Percentiles rank a stretch among this genome's conserved stretches.
Evolutionary conservation across 2,888 invertebrate genomes (phyloP).

Genomic region (Polydrusus pterygomalis): DNA sequence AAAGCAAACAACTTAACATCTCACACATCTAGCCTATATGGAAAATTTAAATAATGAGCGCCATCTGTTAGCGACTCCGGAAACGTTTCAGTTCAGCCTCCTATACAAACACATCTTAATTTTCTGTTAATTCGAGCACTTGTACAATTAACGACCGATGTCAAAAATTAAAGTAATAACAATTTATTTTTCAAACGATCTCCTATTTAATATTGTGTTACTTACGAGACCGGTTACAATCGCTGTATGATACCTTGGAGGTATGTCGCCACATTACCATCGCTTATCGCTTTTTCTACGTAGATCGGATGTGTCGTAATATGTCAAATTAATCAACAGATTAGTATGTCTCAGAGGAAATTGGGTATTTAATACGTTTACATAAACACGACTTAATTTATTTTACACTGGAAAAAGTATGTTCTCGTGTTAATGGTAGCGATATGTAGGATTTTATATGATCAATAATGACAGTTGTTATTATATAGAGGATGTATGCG

Average conservation of each 20-base stretch:
- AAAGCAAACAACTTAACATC: too few species aligned
- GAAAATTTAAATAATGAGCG: too few species aligned
- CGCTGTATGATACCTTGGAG: slow-evolving; percentile 44
- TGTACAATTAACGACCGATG: slow-evolving; percentile 26
- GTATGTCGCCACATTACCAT: slow-evolving; percentile 37
- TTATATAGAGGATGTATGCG: too few species aligned
- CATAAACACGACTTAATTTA: neutral
- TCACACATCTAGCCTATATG: too few species aligned
- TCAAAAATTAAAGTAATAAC: slow-evolving; percentile 39
- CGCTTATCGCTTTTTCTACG: slow-evolving; percentile 30
- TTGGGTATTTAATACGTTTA: neutral
- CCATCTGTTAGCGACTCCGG: too few species aligned
- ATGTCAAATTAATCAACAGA: neutral
- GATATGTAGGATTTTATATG: too few species aligned
- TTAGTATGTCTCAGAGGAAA: neutral
- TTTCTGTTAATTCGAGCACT: slow-evolving; percentile 9
- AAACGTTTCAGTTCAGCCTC: too few species aligned
- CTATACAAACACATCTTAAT: neutral
- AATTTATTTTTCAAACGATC: slow-evolving; percentile 41
- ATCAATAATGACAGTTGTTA: too few species aligned
- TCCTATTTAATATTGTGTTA: slow-evolving; percentile 40
- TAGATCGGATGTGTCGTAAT: slow-evolving; percentile 11
- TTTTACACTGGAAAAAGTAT: neutral
- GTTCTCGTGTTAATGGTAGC: neutral
- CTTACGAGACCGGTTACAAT: slow-evolving; percentile 41